phyloP scores from a whole-genome alignment of 2,797 vertebrate genomes.

The Danio choprae region DNA sequence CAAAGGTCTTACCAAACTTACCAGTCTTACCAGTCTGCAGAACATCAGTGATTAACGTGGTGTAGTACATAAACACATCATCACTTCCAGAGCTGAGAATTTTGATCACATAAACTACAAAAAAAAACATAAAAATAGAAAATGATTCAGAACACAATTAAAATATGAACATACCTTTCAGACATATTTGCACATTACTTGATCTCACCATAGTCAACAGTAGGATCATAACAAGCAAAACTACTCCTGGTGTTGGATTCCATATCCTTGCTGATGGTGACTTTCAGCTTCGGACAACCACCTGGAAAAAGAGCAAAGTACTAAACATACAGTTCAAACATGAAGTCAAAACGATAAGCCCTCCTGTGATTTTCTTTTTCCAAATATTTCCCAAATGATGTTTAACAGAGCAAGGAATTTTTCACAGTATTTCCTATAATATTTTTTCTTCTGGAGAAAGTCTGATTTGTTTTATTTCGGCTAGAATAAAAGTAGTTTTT shows the following conservation, averaged over 20 bases:
- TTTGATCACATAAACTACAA: slow-evolving; percentile 65
- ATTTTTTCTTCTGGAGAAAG: too few species aligned
- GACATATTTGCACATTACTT: background rate
- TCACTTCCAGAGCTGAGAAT: slow-evolving; percentile 65
- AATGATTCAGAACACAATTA: background rate
- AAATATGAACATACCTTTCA: background rate
- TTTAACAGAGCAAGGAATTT: too few species aligned
- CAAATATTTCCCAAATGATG: too few species aligned
- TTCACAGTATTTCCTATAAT: too few species aligned
- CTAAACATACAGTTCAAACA: background rate
- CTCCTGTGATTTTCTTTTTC: too few species aligned
- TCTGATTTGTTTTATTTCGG: too few species aligned
- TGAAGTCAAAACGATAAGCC: too few species aligned
- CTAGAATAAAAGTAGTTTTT: too few species aligned
- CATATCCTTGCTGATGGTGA: slow-evolving; percentile 66
- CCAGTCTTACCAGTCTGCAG: slow-evolving; percentile 67
- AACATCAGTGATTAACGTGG: slow-evolving; percentile 62
- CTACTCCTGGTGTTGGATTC: slow-evolving; percentile 7
- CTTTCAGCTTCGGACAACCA: slow-evolving; percentile 68
- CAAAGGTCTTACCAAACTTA: background rate
- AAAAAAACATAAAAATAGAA: slow-evolving; percentile 29
- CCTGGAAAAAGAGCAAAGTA: slow-evolving; percentile 60
- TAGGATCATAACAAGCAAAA: slow-evolving; percentile 68
- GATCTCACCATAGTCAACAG: slow-evolving; percentile 70
- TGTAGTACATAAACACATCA: slow-evolving; percentile 69